Evolutionary conservation across 2,113 vertebrate species (phyloP), one percentile per base, ranked within the genome.

Genomic region (Platanista minor): DNA sequence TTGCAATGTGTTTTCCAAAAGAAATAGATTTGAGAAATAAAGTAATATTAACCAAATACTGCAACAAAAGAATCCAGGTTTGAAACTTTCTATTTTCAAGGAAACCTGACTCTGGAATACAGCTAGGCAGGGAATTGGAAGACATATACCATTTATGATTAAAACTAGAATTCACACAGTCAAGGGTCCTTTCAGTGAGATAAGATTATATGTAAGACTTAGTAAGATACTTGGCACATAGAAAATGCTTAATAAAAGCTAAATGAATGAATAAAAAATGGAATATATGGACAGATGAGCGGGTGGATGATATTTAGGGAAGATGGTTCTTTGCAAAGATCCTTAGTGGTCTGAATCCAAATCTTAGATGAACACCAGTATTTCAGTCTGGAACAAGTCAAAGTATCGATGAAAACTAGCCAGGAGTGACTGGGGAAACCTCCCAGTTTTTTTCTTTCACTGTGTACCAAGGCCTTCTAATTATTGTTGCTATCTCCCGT

Each of bases 391-490:
- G 20, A 52, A 61, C 33, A 84, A 93, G 52, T 41, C 87, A 80
- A 90, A 93, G 31, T 81, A 49, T 61, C 39, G 71, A 8, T 87
- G 75, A 91, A 46, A 95, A 82, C 12, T 18, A 87, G 67, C n/a
- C 66, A 43, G 52, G 52, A 67, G 87, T 72, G 85, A 57, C 31
- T 23, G 86, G 59, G 46, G 85, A 96, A 96, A 74, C 78, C 95
- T 62, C 94, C 75, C n/a, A 36, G 72, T 87, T 93, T 93, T 91
- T 92, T 96, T 43, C 82, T 71, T 33, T 59, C 36, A 49, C 71
- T 98, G 94, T 92, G 96, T 92, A 96, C 95, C 89, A 95, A 97
- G 90, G 92, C 87, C 39, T 98, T 94, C 96, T 98, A 98, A 98
- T 98, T 97, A 97, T 87, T 97, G 91, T 67, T 84, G 69, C 95